Conservation (phyloP, 2,888 invertebrate species). For the Ditula angustiorana region DNA sequence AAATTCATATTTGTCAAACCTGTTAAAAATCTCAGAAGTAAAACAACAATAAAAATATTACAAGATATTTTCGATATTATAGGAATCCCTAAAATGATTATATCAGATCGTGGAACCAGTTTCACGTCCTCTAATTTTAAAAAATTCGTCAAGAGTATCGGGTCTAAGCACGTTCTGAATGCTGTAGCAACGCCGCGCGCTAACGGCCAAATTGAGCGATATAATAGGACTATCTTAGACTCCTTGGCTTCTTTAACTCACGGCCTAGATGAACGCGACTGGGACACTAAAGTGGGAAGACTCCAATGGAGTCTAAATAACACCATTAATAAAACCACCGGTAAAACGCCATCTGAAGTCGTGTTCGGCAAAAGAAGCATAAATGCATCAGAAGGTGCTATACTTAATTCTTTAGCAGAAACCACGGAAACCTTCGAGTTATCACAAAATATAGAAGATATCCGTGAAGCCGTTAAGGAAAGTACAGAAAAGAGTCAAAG, state of each 20-base stretch:
- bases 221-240: conserved; percentile 40
- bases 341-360: conserved; percentile 38
- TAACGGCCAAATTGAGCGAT: too few relatives aligned
- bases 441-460: neutral
- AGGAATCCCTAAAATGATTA: too few relatives aligned
- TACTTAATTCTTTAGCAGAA: neutral
- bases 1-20: too few relatives aligned
- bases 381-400: neutral
- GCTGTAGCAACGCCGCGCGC: conserved; percentile 7
- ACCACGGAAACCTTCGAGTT: neutral
- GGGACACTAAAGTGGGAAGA: conserved; percentile 36
- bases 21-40: conserved; percentile 42
- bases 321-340: conserved; percentile 39
- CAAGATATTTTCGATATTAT: too few relatives aligned
- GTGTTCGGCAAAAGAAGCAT: conserved; percentile 32
- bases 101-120: conserved; percentile 27
- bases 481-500: neutral
- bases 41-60: conserved; percentile 36
- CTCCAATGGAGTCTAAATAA: conserved; percentile 43
- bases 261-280: conserved; percentile 19
- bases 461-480: neutral
- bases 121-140: conserved; percentile 25
- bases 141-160: conserved; percentile 2
- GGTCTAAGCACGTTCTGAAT: neutral
- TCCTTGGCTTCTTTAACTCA: conserved; percentile 20